Percentiles rank a stretch among this genome's conserved stretches.
Conservation (phyloP, 53 echinoderm and acorn worm genomes). For the Luidia sarsii region DNA sequence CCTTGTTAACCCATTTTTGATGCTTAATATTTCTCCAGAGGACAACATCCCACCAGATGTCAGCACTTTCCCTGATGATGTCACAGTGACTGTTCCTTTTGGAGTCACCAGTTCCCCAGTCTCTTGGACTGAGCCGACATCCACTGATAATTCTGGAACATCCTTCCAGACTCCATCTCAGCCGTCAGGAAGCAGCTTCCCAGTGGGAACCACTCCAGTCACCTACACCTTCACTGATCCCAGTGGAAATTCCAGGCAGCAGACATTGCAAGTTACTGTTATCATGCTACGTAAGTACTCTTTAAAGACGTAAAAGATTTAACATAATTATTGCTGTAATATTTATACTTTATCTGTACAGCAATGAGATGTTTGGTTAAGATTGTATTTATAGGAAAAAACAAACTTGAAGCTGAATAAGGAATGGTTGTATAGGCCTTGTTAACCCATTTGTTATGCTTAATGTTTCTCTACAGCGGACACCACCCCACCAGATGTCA, state of each 20-base stretch:
- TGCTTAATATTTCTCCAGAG: background rate
- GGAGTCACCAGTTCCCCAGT: constrained; percentile 39
- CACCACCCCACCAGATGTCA: constrained; percentile 11
- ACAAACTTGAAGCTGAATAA: too few relatives aligned
- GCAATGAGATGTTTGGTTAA: too few relatives aligned
- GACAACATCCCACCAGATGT: constrained; percentile 38
- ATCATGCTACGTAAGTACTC: background rate
- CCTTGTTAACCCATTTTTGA: background rate
- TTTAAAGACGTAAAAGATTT: background rate
- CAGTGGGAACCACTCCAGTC: constrained; percentile 57
- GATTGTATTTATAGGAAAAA: too few relatives aligned
- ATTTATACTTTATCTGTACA: too few relatives aligned
- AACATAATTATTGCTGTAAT: too few relatives aligned
- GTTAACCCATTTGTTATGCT: too few relatives aligned
- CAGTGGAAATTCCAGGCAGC: constrained; percentile 12
- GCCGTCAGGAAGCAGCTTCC: constrained; percentile 34
- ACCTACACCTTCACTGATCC: constrained; percentile 63
- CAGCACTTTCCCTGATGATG: constrained; percentile 47
- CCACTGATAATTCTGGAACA: constrained; percentile 67
- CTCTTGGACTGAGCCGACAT: constrained; percentile 62
- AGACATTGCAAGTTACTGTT: background rate
- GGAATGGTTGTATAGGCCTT: background rate
- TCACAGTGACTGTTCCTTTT: constrained; percentile 57
- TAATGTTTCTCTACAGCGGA: constrained; percentile 39
- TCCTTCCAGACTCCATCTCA: constrained; percentile 5